A percentile compares a stretch with the other conserved stretches of the same genome.
phyloP scores from a whole-genome alignment of 2,113 vertebrate species.

The Pseudolaguvia tuberculata region DNA sequence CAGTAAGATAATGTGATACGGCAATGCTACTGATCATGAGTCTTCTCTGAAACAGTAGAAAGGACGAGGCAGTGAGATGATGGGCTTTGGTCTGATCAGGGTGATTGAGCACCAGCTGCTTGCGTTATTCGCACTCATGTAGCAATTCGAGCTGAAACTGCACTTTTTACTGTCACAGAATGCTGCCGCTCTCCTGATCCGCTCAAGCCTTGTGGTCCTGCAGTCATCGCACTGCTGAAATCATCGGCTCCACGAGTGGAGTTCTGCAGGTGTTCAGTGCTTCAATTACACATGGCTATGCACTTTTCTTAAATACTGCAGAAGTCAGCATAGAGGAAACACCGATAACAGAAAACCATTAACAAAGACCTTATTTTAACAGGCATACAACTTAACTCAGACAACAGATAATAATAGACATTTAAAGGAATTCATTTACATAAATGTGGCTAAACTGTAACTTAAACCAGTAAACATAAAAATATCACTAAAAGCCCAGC shows the following conservation, averaged over 20 bases:
- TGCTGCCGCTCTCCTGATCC: slow-evolving; percentile 46
- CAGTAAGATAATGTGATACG: neutral
- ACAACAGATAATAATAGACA: too few species aligned
- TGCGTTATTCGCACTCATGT: slow-evolving; percentile 31
- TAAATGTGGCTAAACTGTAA: too few species aligned
- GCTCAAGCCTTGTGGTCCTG: slow-evolving; percentile 52
- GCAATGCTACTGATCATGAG: neutral
- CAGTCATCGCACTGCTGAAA: too few species aligned
- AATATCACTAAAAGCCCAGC: too few species aligned
- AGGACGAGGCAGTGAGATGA: slow-evolving; percentile 4
- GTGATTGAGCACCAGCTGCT: slow-evolving; percentile 37
- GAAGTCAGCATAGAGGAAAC: slow-evolving; percentile 48
- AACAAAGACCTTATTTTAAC: neutral
- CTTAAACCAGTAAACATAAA: too few species aligned
- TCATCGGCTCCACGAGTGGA: slow-evolving; percentile 62
- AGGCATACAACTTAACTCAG: neutral
- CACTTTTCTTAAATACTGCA: slow-evolving; percentile 65
- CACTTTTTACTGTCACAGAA: slow-evolving; percentile 41
- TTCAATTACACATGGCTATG: slow-evolving; percentile 72
- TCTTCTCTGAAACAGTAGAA: slow-evolving; percentile 1
- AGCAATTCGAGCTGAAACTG: slow-evolving; percentile 37
- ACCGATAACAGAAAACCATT: neutral
- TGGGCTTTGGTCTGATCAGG: slow-evolving; percentile 38
- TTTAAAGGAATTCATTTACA: too few species aligned
- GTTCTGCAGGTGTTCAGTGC: slow-evolving; percentile 62